Evolutionary conservation across 2,888 invertebrate species (phyloP), one percentile per base, ranked within the genome.

Genomic region (Chymomyza procnemis): DNA sequence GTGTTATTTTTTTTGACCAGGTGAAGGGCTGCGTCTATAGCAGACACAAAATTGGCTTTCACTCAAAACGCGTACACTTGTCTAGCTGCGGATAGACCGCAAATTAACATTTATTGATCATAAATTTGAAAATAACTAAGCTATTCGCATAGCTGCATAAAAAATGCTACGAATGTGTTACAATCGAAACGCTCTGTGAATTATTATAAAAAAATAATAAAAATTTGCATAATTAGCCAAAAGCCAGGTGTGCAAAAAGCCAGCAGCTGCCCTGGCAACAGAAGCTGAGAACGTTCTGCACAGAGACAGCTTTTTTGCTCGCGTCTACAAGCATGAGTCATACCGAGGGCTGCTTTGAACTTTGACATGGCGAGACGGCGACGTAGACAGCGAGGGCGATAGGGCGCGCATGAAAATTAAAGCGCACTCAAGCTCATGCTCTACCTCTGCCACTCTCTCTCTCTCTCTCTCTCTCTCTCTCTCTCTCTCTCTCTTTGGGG

Each of bases 201-300:
- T 41, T 41, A 41, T 41, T 41, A 41, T 12, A 3, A 14, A 41
- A 41, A 41, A 12, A 41, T 41, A 12, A 41, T 12, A 3, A 14
- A 41, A 41, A 41, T 41, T 41, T 41, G 34, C 34, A 41, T 41
- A 41, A 41, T 41, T 41, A 41, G 34, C 34, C 34, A 41, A 12
- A 41, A 41, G 34, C 46, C 34, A 50, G 16, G 50, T 16, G 50
- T 16, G 18, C 50, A n/a, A 16, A 50, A 18, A 18, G 50, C 65
- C 67, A 77, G 62, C 67, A 77, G 62, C 61, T 19, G 58, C 58
- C 63, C 16, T 50, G 50, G 50, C 50, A 50, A 16, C 9, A 46
- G 22, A 41, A 19, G 26, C 55, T 78, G 71, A n/a, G n/a, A n/a
- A n/a, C 75, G 75, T 76, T 71, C 64, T 66, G 74, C 77, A 18